Base-by-base conservation (phyloP, 1,140 invertebrate genomes). In the Formica exsecta region DNA sequence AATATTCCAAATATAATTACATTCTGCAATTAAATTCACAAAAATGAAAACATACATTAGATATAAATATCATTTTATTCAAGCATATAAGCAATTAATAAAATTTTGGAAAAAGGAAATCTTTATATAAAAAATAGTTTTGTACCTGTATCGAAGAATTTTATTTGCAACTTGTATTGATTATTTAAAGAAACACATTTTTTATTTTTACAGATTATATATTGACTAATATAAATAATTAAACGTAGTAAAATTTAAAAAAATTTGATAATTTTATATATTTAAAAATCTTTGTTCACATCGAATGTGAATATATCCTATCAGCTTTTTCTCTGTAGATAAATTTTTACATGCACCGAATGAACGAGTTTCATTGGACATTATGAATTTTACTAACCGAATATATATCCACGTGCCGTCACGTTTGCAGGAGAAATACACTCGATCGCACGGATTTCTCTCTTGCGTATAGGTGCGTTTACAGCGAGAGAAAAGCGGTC, bases 401-500 rank as follows among this genome's bases (percentile, higher is more conserved):
- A 59, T 57, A 36, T 61, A n/a, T 48, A 68, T 73, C 54, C 54
- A 74, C 25, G 38, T 25, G 54, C 11, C 25, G 44, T 44, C 66
- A 59, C 51, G 25, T 83, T 83, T 61, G 79, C 41, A 29, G 19
- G 48, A 68, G 44, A 70, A 54, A 57, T 66, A 41, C 9, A 16
- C 32, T 70, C 32, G 64, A 70, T 80, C 13, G 29, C 54, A 38
- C 62, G 79, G 36, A 74, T 51, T 32, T 19, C 79, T 71, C 62
- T 80, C 68, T 74, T 36, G 79, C 36, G 2, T 38, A 61, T 36
- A 61, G 79, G n/a, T 25, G 38, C 79, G 79, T 81, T 81, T 68
- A 81, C 54, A 48, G 13, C 38, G 38, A 61, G 79, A 83, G 79
- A 83, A 83, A 83, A 62, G 79, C 79, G 68, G 68, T 38, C 79